Evolutionary conservation across 2,888 invertebrate genomes (phyloP).

Genomic region (Leptinotarsa peninsularis): DNA sequence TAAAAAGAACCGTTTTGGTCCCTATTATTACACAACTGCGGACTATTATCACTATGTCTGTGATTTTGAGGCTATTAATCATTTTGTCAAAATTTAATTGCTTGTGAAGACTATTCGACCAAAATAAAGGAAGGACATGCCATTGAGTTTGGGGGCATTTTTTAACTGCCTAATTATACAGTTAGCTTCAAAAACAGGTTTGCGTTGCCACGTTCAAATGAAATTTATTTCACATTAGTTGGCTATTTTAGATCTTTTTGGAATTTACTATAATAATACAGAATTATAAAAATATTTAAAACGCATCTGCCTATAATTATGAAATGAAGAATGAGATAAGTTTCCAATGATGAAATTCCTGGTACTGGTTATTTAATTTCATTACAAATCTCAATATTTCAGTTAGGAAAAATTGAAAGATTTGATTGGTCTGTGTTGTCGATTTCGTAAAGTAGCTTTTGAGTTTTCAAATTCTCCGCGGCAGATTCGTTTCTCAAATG

Average conservation of each 20-base stretch:
- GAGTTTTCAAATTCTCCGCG: too few species aligned
- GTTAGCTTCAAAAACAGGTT: slow-evolving; percentile 52
- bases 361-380: neutral
- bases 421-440: too few species aligned
- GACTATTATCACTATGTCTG: slow-evolving; percentile 61
- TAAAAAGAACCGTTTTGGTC: slow-evolving; percentile 56
- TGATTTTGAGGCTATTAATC: slow-evolving; percentile 63
- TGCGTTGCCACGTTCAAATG: slow-evolving; percentile 49
- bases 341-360: slow-evolving; percentile 1
- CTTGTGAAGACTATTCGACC: slow-evolving; percentile 58
- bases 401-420: too few species aligned
- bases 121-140: slow-evolving; percentile 56
- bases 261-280: slow-evolving; percentile 46
- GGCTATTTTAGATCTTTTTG: slow-evolving; percentile 39
- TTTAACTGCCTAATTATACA: slow-evolving; percentile 59
- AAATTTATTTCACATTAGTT: slow-evolving; percentile 53
- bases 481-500: too few species aligned
- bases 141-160: slow-evolving; percentile 54
- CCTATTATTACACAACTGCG: slow-evolving; percentile 61
- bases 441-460: too few species aligned
- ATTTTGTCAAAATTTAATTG: slow-evolving; percentile 65
- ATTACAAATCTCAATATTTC: neutral
- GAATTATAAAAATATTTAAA: slow-evolving; percentile 44
- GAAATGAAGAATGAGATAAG: slow-evolving; percentile 23
- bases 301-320: slow-evolving; percentile 43